These are phyloP conservation scores for Melitaea cinxia DNA, from an alignment of 1,140 invertebrate genomes.

Conservation along the genomic window DNA sequence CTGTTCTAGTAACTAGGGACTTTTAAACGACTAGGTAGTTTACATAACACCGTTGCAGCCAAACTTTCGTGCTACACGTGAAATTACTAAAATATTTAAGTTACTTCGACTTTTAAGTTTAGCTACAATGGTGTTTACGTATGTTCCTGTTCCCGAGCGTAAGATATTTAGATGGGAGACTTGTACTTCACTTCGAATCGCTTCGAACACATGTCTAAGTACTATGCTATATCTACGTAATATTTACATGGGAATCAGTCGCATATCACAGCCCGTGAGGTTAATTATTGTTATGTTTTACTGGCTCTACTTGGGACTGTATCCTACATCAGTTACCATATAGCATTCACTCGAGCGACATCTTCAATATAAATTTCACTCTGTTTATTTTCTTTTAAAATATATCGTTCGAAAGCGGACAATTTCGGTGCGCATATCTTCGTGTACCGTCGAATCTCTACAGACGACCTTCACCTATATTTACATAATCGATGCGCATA, in stretches of 20 bases:
- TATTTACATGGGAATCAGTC: conserved; percentile 62
- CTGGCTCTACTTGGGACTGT: conserved; percentile 46
- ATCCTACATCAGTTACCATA: conserved; percentile 34
- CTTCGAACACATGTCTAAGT: conserved; percentile 39
- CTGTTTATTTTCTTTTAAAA: conserved; percentile 16
- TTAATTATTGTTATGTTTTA: conserved; percentile 40
- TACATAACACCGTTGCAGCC: conserved; percentile 4
- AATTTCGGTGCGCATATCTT: neutral
- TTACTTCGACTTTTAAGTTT: conserved; percentile 11
- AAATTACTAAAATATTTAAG: neutral
- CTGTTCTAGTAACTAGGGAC: conserved; percentile 7
- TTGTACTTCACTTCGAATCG: conserved; percentile 6
- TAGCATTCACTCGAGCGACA: conserved; percentile 23
- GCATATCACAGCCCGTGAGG: conserved; percentile 61
- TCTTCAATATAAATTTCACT: conserved; percentile 10
- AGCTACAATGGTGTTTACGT: conserved; percentile 12
- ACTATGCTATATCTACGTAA: conserved; percentile 50
- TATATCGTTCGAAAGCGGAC: conserved; percentile 21
- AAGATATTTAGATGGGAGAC: conserved; percentile 3
- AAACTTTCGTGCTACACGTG: conserved; percentile 13
- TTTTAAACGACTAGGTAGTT: conserved; percentile 15
- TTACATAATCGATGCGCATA: neutral
- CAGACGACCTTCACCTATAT: neutral
- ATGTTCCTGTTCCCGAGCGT: conserved; percentile 4
- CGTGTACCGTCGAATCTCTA: neutral